phyloP scores from a whole-genome alignment of 2,888 invertebrate species.

The Aphodius granarius region DNA sequence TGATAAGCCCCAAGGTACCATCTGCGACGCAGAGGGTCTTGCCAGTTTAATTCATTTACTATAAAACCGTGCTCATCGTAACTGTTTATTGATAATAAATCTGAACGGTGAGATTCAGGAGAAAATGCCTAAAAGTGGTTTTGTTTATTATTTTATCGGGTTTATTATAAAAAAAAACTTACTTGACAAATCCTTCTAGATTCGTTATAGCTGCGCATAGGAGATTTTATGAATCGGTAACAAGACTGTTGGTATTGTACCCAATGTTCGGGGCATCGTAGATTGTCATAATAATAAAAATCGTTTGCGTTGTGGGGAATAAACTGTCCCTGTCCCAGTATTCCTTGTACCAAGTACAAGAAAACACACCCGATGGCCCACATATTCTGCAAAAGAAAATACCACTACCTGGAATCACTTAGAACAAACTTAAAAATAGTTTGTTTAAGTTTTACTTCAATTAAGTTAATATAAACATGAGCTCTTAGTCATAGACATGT shows the following conservation, averaged over 20 bases:
- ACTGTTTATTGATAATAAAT: conserved; percentile 77
- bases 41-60: conserved; percentile 74
- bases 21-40: conserved; percentile 82
- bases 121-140: conserved; percentile 61
- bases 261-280: conserved; percentile 85
- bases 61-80: conserved; percentile 88
- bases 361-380: not conserved
- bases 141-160: not conserved
- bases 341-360: not conserved
- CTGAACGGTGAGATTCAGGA: conserved; percentile 61
- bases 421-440: not conserved
- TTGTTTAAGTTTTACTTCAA: not conserved
- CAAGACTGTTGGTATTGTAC: conserved; percentile 78
- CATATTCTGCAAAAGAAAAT: not conserved
- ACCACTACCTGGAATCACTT: no score
- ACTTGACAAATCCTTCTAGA: conserved; percentile 78
- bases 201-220: conserved; percentile 76
- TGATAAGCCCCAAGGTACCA: conserved; percentile 87
- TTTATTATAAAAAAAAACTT: conserved; percentile 25
- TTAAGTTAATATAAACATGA: not conserved
- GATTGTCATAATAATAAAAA: conserved; percentile 44
- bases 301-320: conserved; percentile 28
- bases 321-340: conserved; percentile 25
- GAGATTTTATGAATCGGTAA: conserved; percentile 88
- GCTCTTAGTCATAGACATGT: not conserved